Percentiles rank a stretch among this genome's conserved stretches.
Evolutionary conservation across 2,797 vertebrate genomes (phyloP).

Genomic region (Chelon auratus): DNA sequence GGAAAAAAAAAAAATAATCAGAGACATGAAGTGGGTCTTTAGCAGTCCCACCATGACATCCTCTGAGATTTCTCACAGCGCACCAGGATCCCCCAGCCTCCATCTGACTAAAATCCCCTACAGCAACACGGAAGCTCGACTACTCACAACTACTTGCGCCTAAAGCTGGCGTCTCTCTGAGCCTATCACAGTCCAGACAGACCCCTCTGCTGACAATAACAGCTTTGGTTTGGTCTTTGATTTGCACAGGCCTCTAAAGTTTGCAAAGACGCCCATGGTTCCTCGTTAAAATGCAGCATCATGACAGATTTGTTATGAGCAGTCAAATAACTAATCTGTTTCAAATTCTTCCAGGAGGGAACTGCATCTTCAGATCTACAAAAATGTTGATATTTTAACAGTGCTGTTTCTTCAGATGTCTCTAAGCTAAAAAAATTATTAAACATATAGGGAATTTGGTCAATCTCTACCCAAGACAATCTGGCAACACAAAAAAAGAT

Average conservation of each 20-base stretch:
- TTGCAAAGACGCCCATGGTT: constrained; percentile 22
- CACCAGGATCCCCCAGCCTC: constrained; percentile 58
- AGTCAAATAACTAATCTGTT: constrained; percentile 2
- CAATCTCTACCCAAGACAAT: constrained; percentile 49
- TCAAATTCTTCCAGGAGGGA: background rate
- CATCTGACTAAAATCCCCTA: constrained; percentile 70
- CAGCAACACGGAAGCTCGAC: constrained; percentile 54
- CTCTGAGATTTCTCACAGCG: constrained; percentile 57
- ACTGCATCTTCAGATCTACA: background rate
- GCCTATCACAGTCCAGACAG: constrained; percentile 62
- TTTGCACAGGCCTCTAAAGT: constrained; percentile 43
- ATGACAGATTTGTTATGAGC: constrained; percentile 2
- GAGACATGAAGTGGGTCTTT: constrained; percentile 52
- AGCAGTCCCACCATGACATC: constrained; percentile 64
- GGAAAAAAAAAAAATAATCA: background rate
- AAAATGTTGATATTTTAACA: constrained; percentile 9
- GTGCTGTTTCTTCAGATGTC: constrained; percentile 6
- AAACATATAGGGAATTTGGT: constrained; percentile 36
- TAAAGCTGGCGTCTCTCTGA: constrained; percentile 68
- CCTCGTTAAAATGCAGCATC: constrained; percentile 30
- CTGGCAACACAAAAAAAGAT: constrained; percentile 51
- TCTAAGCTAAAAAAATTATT: constrained; percentile 10
- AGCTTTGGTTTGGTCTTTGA: constrained; percentile 44
- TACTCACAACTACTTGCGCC: constrained; percentile 47
- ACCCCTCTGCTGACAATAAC: constrained; percentile 58